Evolutionary conservation across 2,797 vertebrate genomes (phyloP), one percentile per base, ranked within the genome.

Genomic region (Artibeus jamaicensis): DNA sequence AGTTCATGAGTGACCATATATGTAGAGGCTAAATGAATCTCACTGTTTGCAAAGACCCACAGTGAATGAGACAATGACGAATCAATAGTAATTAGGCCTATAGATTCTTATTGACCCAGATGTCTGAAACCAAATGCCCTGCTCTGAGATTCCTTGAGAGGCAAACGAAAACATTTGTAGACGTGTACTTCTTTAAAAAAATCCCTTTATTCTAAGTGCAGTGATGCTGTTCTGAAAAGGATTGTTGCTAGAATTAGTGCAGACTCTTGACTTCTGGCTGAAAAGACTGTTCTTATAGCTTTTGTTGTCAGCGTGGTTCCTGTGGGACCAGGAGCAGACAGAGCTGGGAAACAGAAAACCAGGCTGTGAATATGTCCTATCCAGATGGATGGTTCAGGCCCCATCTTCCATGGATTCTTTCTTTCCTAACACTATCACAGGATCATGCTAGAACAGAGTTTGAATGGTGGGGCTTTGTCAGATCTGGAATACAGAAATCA

Each of bases 71-170:
- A 99, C 98, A 99, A 98, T 98, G 98, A 98, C 85, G 97, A 98
- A 98, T 99, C 98, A 98, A 97, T 98, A 98, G 97, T 98, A 98
- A 98, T 99, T 98, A 98, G 96, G 98, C 92, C 97, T 98, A 97
- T 97, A 97, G 98, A 91, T 97, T 98, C 46, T 97, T 98, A 98
- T 97, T 98, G 98, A 98, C 97, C 97, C 97, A 97, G 96, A 98
- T 98, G 97, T 97, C 98, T 98, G 96, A 98, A 98, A 97, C 97
- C 85, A 97, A 98, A 96, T 97, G 89, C 93, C 89, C 89, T 57
- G 26, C 94, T 97, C 81, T 91, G 78, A 98, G 95, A 96, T 98
- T 98, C 97, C 97, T n/a, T 53, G 96, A 97, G 96, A 97, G 83
- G 44, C 89, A 94, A 98, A 97, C 97, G 97, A 97, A 96, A 96